These are phyloP conservation scores for Brachyrhaphis roseni DNA, from an alignment of 2,797 vertebrate genomes.

Conservation along the genomic window DNA sequence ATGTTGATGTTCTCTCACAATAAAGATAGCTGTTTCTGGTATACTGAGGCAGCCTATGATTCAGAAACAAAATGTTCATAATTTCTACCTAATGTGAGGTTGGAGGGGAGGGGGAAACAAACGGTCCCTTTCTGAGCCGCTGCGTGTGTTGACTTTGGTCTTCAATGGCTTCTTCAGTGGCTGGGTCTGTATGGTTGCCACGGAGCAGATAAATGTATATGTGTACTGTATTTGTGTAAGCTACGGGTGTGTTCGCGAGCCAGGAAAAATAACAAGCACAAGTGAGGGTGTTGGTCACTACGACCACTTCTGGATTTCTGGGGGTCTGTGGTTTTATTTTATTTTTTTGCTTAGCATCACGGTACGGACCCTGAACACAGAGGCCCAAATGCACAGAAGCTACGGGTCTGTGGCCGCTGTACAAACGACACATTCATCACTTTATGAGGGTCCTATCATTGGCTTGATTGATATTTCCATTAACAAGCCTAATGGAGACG, in stretches of 20 bases:
- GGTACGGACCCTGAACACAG: conserved; percentile 48
- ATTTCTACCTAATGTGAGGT: conserved; percentile 22
- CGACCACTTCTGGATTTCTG: conserved; percentile 64
- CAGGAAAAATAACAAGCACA: conserved; percentile 77
- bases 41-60: conserved; percentile 4
- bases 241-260: conserved; percentile 65
- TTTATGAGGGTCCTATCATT: conserved; percentile 43
- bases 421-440: conserved; percentile 67
- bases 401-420: conserved; percentile 45
- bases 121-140: conserved; percentile 56
- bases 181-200: conserved; percentile 67
- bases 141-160: conserved; percentile 71
- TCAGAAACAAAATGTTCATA: conserved; percentile 38
- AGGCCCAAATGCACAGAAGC: conserved; percentile 53
- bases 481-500: conserved; percentile 27
- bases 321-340: conserved; percentile 65
- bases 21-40: background rate
- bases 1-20: background rate
- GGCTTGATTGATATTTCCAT: conserved; percentile 66
- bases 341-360: conserved; percentile 39
- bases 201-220: conserved; percentile 69
- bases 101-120: conserved; percentile 48
- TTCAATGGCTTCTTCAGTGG: conserved; percentile 72
- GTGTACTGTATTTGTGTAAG: conserved; percentile 75
- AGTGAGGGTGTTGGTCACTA: conserved; percentile 75